Conservation (phyloP, 2,888 invertebrate genomes). For the Andrena fulva region DNA sequence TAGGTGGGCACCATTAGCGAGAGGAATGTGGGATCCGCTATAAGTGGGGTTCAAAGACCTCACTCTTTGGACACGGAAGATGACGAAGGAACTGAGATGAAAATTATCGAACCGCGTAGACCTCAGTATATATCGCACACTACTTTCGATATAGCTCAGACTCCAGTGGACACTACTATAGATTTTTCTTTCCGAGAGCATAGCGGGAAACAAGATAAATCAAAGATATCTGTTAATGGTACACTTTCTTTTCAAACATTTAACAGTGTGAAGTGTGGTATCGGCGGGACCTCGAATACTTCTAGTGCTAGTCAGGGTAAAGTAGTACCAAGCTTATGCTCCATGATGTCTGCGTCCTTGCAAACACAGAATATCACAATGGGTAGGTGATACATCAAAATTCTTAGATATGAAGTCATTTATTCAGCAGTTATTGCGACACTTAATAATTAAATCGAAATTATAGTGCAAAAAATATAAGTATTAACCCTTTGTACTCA, state of each 20-base stretch:
- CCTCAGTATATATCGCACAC: constrained; percentile 81
- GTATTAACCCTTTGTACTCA: constrained; percentile 7
- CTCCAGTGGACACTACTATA: constrained; percentile 81
- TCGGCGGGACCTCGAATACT: constrained; percentile 75
- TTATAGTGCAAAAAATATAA: constrained; percentile 9
- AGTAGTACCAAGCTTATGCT: constrained; percentile 78
- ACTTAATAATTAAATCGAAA: constrained; percentile 17
- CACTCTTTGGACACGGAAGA: constrained; percentile 79
- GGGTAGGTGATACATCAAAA: constrained; percentile 73
- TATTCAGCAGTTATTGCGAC: background rate
- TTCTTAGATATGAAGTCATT: constrained; percentile 11
- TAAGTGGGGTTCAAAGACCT: constrained; percentile 78
- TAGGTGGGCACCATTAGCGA: constrained; percentile 78
- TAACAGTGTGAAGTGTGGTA: constrained; percentile 81
- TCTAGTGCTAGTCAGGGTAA: constrained; percentile 76
- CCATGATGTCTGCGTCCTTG: constrained; percentile 80
- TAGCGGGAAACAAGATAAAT: constrained; percentile 79
- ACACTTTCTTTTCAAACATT: constrained; percentile 78
- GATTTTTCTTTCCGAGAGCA: constrained; percentile 82
- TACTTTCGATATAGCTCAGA: constrained; percentile 80
- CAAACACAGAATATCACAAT: constrained; percentile 80
- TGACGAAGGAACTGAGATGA: constrained; percentile 84
- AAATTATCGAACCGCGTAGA: constrained; percentile 82
- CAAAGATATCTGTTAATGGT: constrained; percentile 79
- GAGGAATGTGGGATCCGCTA: constrained; percentile 77